These are phyloP conservation scores for Drosophila repletoides DNA, from an alignment of 1,140 invertebrate species.

Conservation along the genomic window DNA sequence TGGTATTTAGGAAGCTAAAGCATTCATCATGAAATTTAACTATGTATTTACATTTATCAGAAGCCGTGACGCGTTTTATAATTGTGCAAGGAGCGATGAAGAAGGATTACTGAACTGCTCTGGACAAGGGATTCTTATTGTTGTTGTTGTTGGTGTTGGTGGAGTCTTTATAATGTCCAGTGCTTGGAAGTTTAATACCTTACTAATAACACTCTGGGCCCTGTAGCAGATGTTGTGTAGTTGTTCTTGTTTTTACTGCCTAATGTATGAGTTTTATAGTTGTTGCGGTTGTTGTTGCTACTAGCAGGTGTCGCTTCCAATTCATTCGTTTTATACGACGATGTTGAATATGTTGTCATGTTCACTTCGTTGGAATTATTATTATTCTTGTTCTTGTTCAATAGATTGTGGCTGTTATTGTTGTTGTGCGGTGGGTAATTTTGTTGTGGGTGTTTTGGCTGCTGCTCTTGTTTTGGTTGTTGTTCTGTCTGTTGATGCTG, in stretches of 20 bases:
- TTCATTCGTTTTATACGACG: constrained; percentile 44
- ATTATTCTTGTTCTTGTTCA: constrained; percentile 23
- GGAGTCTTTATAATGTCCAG: constrained; percentile 7
- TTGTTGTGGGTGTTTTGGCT: constrained; percentile 49
- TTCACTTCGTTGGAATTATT: constrained; percentile 47
- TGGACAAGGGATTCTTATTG: constrained; percentile 7
- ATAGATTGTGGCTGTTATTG: constrained; percentile 46
- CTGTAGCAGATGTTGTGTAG: constrained; percentile 58
- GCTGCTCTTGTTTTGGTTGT: constrained; percentile 29
- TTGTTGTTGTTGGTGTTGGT: constrained; percentile 13
- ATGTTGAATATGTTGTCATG: constrained; percentile 42
- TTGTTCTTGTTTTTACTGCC: constrained; percentile 52
- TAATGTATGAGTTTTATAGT: constrained; percentile 42
- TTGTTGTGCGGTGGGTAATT: constrained; percentile 42
- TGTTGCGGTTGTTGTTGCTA: constrained; percentile 29
- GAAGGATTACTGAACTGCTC: constrained; percentile 40
- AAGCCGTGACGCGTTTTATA: constrained; percentile 1
- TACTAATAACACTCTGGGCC: constrained; percentile 79
- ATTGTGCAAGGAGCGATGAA: constrained; percentile 51
- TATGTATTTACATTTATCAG: constrained; percentile 46
- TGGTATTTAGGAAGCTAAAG: constrained; percentile 16
- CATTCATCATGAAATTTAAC: constrained; percentile 1
- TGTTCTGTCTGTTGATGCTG: constrained; percentile 35
- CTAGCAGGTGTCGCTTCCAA: constrained; percentile 20
- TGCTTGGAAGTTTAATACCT: constrained; percentile 66